These are phyloP conservation scores for Tychaedon coryphoeus DNA, from an alignment of 2,113 vertebrate species.

Conservation along the genomic window DNA sequence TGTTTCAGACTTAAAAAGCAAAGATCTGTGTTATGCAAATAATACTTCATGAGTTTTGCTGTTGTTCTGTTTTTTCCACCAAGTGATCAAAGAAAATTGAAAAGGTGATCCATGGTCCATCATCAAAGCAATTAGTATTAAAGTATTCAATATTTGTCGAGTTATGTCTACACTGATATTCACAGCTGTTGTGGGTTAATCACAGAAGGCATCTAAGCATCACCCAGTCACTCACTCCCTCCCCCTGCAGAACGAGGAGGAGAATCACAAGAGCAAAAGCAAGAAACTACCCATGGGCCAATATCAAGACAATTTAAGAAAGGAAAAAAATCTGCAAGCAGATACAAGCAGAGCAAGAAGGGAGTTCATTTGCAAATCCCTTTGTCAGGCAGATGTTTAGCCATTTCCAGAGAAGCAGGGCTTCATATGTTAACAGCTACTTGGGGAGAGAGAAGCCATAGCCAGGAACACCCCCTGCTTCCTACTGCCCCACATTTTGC, in stretches of 20 bases:
- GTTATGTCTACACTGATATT: not conserved
- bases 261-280: not conserved
- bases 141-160: not conserved
- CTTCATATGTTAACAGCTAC: not conserved
- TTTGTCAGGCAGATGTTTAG: not conserved
- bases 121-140: not conserved
- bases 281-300: not conserved
- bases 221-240: accelerated
- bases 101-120: not conserved
- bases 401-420: not conserved
- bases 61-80: not conserved
- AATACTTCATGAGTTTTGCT: not conserved
- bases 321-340: not conserved
- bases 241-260: not conserved
- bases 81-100: not conserved
- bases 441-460: not conserved
- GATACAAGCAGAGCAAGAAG: not conserved
- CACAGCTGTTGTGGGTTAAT: not conserved
- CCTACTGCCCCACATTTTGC: not conserved
- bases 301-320: not conserved
- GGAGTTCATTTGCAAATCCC: not conserved
- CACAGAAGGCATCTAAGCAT: not conserved
- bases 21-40: not conserved
- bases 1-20: not conserved
- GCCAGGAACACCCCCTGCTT: not conserved